Evolutionary conservation across 2,113 vertebrate species (phyloP), one percentile per base, ranked within the genome.

Genomic region (Herpetotheres cachinnans): DNA sequence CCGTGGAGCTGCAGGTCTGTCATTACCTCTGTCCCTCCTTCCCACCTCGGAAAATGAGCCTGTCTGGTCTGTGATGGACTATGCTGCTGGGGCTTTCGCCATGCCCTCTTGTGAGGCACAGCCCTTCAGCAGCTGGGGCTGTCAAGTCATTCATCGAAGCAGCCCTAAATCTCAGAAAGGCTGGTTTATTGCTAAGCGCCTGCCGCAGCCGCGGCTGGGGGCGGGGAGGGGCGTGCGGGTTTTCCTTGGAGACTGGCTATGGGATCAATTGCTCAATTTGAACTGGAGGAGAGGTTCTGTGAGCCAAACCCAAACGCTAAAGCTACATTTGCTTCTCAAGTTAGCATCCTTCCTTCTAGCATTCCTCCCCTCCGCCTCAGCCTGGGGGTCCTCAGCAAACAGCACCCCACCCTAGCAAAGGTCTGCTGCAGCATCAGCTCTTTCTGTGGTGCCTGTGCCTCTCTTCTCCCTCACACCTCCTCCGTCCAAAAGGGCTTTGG

Each of bases 181-280:
- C 26, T 83, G 52, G 21, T 66, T 66, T 52, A 15, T 56, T 44
- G 40, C 56, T 50, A 30, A 76, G 38, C 0, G 0, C 50, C 69
- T n/a, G 34, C 59, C 4, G 9, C 9, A 2, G 72, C 26, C 4
- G 7, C 0, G 0, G 21, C 36, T 58, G 3, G 52, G 42, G 32
- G 6, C 52, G 63, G 29, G 15, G 4, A 77, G 7, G 16, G 34
- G 4, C 0, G 0, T 14, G 10, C 1, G 6, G 11, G 4, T 82
- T 67, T 24, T 26, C 24, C 24, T 69, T 0, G 0, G 13, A 55
- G 52, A 15, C 16, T 25, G 17, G 13, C 10, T 59, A 32, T 25
- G 14, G 52, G 38, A 76, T 50, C 18, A 32, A 38, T 14, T 25
- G 7, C 34, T 92, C 27, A 16, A 0, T 67, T 85, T 63, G 61